These are phyloP conservation scores for Hippocampus guttulatus DNA, from an alignment of 2,113 vertebrate species.

Conservation along the genomic window DNA sequence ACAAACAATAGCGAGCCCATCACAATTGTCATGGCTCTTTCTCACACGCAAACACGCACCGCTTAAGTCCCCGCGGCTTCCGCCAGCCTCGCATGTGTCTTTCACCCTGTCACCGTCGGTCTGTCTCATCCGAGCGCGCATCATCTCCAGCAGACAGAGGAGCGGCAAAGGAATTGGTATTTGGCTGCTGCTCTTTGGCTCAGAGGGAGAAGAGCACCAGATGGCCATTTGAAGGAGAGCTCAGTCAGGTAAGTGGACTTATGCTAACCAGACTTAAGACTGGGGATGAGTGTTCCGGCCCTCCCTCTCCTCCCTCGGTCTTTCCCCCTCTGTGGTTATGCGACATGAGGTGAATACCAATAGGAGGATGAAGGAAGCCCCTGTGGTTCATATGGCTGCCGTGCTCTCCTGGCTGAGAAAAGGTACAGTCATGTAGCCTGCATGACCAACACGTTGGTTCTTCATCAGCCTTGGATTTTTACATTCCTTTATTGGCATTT, in stretches of 20 bases:
- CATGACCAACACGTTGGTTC: slow-evolving; percentile 54
- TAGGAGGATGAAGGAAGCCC: slow-evolving; percentile 44
- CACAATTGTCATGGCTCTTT: slow-evolving; percentile 24
- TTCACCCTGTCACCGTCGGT: slow-evolving; percentile 11
- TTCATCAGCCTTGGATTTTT: slow-evolving; percentile 2
- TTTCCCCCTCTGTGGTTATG: slow-evolving; percentile 33
- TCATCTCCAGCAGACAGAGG: slow-evolving; percentile 43
- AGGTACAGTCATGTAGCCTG: slow-evolving; percentile 35
- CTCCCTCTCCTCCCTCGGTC: slow-evolving; percentile 29
- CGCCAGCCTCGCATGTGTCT: slow-evolving; percentile 24
- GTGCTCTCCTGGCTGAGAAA: slow-evolving; percentile 37
- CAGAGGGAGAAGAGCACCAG: slow-evolving; percentile 39
- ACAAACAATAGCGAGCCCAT: slow-evolving; percentile 65
- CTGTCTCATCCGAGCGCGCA: slow-evolving; percentile 33
- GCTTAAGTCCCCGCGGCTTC: slow-evolving; percentile 19
- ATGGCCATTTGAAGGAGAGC: slow-evolving; percentile 60
- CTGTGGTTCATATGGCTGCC: slow-evolving; percentile 39
- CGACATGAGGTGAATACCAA: slow-evolving; percentile 68
- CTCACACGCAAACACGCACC: slow-evolving; percentile 18
- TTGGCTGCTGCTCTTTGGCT: slow-evolving; percentile 51
- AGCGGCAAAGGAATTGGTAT: slow-evolving; percentile 56
- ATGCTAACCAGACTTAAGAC: slow-evolving; percentile 50
- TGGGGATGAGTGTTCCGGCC: slow-evolving; percentile 39
- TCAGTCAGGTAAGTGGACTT: slow-evolving; percentile 67
- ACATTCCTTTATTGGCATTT: slow-evolving; percentile 4